Evolutionary conservation across 2,888 invertebrate genomes (phyloP).

Genomic region (Coleophora flavipennella): DNA sequence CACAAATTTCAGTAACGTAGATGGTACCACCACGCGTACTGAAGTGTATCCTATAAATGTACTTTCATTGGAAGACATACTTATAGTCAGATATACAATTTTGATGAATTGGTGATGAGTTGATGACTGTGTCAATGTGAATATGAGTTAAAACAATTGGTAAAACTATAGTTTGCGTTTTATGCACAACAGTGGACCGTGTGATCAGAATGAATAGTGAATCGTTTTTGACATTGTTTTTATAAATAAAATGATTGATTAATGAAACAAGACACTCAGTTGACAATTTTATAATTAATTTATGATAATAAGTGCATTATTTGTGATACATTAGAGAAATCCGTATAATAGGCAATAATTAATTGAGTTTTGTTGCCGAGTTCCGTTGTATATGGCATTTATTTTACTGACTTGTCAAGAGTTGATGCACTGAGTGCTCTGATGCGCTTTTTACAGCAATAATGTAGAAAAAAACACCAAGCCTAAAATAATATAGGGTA

Average conservation of each 20-base stretch:
- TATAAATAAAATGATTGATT: constrained; percentile 35
- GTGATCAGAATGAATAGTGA: constrained; percentile 64
- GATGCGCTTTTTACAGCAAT: constrained; percentile 31
- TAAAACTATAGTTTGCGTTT: constrained; percentile 59
- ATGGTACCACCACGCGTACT: constrained; percentile 35
- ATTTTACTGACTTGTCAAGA: constrained; percentile 36
- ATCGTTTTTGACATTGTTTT: constrained; percentile 67
- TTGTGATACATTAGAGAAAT: constrained; percentile 62
- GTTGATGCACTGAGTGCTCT: constrained; percentile 9
- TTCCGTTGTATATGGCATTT: constrained; percentile 41
- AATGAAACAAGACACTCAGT: constrained; percentile 54
- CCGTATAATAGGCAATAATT: constrained; percentile 41
- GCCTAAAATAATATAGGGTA: constrained; percentile 46
- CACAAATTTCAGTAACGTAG: constrained; percentile 35
- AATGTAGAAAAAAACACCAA: constrained; percentile 45
- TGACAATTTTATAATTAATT: constrained; percentile 70
- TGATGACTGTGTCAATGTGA: constrained; percentile 57
- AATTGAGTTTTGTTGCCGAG: constrained; percentile 39
- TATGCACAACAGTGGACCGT: constrained; percentile 64
- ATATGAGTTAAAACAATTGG: constrained; percentile 48
- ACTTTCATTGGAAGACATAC: constrained; percentile 61
- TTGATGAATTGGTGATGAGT: constrained; percentile 51
- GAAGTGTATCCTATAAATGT: constrained; percentile 53
- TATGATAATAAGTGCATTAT: constrained; percentile 62
- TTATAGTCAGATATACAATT: constrained; percentile 43